Evolutionary conservation across 1,140 invertebrate species (phyloP), one percentile per base, ranked within the genome.

Genomic region (Helicoverpa armigera): DNA sequence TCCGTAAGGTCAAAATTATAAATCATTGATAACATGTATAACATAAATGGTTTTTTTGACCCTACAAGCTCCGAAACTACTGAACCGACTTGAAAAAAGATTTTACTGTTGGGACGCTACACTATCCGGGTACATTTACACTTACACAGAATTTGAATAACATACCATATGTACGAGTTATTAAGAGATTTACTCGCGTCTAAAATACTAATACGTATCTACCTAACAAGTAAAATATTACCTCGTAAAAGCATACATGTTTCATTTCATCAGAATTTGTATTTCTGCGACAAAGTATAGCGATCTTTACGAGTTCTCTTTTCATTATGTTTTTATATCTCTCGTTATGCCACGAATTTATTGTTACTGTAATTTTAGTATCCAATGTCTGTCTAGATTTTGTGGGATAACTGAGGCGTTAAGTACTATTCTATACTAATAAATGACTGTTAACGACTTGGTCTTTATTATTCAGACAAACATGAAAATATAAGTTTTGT

Each of bases 261-360:
- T 60, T 60, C 58, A 60, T 60, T 60, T 60, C 58, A 29, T 23
- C n/a, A 58, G n/a, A 23, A 10, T 60, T 29, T 60, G 58, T 29
- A 29, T 60, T 18, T 60, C 13, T 18, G 58, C 23, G 29, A 60
- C 58, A 23, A 60, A 60, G 58, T 60, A 60, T 60, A 11, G 56
- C 10, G 9, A 29, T 29, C 58, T 60, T 60, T 60, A 60, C 10
- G 58, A 60, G 18, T 60, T 60, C 23, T 2, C 11, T 18, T 60
- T 60, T 29, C 23, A 29, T 60, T 60, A 60, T 9, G 58, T n/a
- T 60, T 60, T 29, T 60, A 60, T 60, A 60, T 60, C 58, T 12
- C 10, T 60, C 23, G 10, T 60, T 60, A 29, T 60, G 18, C 4
- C 11, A 12, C 58, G 2, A 9, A 60, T 12, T 12, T 23, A 12